Base-by-base conservation (phyloP, 2,113 vertebrate species). In the Lota lota region DNA sequence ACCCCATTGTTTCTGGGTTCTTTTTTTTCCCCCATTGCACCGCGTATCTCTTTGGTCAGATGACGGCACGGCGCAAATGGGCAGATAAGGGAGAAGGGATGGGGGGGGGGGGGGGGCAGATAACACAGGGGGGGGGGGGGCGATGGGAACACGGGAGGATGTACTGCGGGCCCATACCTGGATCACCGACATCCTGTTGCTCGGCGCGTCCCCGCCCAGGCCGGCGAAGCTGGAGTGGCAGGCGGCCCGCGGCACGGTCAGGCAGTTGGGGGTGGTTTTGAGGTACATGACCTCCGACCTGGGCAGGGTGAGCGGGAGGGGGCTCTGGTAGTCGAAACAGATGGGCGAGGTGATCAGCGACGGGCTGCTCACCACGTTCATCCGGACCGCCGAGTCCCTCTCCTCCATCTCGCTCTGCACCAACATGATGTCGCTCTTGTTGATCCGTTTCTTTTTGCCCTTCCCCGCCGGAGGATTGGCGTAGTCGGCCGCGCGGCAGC, bases 271-370 rank as follows among this genome's bases (percentile, higher is more conserved):
- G 76, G 95, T 95, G 20, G 97, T 97, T 88, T 99, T 99, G 84
- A 99, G 92, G 84, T 98, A 99, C 97, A 99, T 98, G 93, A 99
- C 97, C 94, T 99, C 97, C 1, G 97, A 99, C 80, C 97, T 92
- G 85, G 97, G 97, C 63, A 97, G 95, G 81, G 97, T 99, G 88
- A 99, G 95, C 83, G 97, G 97, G 85, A 99, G 92, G 67, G 97
- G 95, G 70, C 96, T 99, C 94, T 99, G 97, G 92, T 99, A 99
- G 92, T 99, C 97, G 87, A 99, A 99, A 90, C 97, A 99, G 92
- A 99, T 97, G 73, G 97, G 97, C 69, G 97, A 99, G 78, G 97
- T 97, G 89, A 97, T 97, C 89, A 99, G 90, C 62, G 97, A 99
- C 36, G 97, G 95, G 88, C 97, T 99, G 95, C 97, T 99, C 87